Evolutionary conservation across 2,113 vertebrate genomes (phyloP).

Genomic region (Sinocyclocheilus maitianheensis): DNA sequence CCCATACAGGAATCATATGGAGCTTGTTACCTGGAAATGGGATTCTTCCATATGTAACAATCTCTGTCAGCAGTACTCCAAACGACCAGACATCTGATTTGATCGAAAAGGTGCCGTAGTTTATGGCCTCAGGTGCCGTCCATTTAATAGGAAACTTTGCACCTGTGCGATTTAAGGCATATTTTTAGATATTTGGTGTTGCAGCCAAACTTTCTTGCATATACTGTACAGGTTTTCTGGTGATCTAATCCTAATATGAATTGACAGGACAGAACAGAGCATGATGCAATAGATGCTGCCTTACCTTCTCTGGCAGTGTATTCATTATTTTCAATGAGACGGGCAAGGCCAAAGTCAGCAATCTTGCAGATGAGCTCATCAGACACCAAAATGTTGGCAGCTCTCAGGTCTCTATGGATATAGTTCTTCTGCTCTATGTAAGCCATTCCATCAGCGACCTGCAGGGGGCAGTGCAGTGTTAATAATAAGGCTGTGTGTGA

Average conservation of each 20-base stretch:
- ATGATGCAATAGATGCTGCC: background rate
- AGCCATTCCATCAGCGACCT: constrained; percentile 97
- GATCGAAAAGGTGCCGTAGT: constrained; percentile 95
- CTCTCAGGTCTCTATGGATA: constrained; percentile 92
- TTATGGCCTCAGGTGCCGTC: constrained; percentile 96
- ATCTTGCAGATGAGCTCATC: constrained; percentile 89
- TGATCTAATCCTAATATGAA: background rate
- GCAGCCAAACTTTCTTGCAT: background rate
- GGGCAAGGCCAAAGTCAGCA: constrained; percentile 93
- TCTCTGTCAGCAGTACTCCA: constrained; percentile 91
- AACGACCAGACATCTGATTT: constrained; percentile 99
- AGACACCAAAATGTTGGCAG: constrained; percentile 94
- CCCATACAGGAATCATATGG: background rate
- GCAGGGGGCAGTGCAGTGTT: constrained; percentile 64
- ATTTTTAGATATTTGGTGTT: background rate
- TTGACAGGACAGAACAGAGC: background rate
- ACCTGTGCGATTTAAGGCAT: constrained; percentile 70
- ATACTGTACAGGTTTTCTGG: no score
- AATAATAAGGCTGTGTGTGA: background rate
- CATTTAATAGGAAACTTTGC: constrained; percentile 99
- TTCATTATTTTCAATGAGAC: constrained; percentile 93
- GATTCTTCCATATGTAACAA: constrained; percentile 93
- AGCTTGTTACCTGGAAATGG: constrained; percentile 88
- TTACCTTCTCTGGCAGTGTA: constrained; percentile 95
- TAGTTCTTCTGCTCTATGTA: constrained; percentile 94